phyloP scores from a whole-genome alignment of 2,888 invertebrate genomes.

The Bembecia ichneumoniformis region DNA sequence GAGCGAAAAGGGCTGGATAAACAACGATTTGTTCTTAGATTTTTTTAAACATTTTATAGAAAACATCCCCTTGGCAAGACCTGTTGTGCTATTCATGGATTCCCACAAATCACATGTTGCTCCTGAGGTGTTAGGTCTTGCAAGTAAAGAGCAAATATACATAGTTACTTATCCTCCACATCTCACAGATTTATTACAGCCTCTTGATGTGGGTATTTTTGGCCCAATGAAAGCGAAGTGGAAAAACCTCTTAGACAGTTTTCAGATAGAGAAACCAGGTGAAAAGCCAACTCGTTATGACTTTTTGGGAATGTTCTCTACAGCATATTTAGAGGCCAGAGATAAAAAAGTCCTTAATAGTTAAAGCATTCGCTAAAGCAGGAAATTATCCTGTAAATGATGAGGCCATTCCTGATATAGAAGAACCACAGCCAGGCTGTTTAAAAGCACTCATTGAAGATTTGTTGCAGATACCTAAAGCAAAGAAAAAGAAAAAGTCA shows the following conservation, averaged over 20 bases:
- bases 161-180: conserved; percentile 1
- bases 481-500: background rate
- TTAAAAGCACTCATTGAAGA: background rate
- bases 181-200: conserved; percentile 3
- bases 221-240: conserved; percentile 1
- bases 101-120: conserved; percentile 1
- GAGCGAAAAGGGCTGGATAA: background rate
- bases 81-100: conserved; percentile 2
- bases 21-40: background rate
- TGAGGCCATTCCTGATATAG: conserved; percentile 2
- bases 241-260: conserved; percentile 2
- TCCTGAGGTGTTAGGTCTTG: conserved; percentile 2
- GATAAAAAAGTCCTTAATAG: conserved; percentile 1
- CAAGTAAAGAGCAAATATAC: conserved; percentile 1
- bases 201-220: conserved; percentile 4
- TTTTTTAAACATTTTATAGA: background rate
- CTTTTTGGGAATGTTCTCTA: conserved; percentile 3
- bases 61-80: background rate
- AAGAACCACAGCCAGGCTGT: background rate
- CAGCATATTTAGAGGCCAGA: conserved; percentile 1
- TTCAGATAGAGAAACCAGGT: conserved; percentile 2
- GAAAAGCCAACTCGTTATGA: conserved; percentile 5
- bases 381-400: background rate
- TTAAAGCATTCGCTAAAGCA: background rate
- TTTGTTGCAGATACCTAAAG: background rate